phyloP scores from a whole-genome alignment of 2,888 invertebrate genomes.

The Sepioteuthis lessoniana region DNA sequence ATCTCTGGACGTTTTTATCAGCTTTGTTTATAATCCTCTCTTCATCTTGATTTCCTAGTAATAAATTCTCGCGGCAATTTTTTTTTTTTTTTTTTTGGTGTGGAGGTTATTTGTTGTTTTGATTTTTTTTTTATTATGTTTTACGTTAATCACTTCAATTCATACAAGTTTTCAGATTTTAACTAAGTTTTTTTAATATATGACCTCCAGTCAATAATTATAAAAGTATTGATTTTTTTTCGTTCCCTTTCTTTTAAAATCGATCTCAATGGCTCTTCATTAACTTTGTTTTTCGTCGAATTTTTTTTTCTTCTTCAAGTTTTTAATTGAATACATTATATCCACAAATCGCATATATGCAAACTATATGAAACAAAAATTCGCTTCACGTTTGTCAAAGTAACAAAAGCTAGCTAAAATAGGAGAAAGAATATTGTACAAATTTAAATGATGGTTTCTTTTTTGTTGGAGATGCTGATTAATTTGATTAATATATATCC shows the following conservation, averaged over 20 bases:
- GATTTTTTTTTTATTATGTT: neutral
- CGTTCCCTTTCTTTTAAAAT: neutral
- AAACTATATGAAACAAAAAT: neutral
- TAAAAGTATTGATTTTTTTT: neutral
- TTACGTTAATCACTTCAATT: neutral
- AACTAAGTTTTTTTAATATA: neutral
- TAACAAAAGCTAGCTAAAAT: neutral
- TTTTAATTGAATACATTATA: neutral
- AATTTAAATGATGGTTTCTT: too few species aligned
- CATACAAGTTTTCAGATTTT: neutral
- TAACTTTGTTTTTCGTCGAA: neutral
- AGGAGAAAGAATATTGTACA: neutral
- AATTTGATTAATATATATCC: too few species aligned
- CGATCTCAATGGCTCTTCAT: neutral
- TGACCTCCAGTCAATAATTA: neutral
- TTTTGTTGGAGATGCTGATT: too few species aligned
- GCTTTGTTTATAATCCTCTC: neutral
- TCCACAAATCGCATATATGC: neutral
- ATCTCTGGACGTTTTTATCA: neutral
- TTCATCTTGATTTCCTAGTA: neutral
- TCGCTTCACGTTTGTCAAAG: neutral
- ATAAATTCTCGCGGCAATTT: neutral
- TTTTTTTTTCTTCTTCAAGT: neutral
- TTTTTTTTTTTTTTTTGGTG: neutral
- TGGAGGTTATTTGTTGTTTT: neutral